These are phyloP conservation scores for Cirrhinus mrigala DNA, from an alignment of 2,797 vertebrate species.

Conservation along the genomic window DNA sequence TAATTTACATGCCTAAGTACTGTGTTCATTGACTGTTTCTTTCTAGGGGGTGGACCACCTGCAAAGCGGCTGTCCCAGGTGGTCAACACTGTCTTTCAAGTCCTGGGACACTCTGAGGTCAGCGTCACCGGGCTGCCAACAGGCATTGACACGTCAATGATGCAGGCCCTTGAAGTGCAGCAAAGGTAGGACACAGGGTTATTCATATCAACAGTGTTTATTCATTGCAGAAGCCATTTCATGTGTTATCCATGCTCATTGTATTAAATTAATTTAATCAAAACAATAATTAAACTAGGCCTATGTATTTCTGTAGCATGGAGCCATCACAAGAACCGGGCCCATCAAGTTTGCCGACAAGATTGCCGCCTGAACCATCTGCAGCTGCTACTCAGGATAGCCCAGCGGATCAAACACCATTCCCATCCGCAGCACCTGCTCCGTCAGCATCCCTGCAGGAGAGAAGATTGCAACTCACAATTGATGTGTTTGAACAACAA, in stretches of 20 bases:
- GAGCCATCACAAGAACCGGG: no score
- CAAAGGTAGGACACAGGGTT: constrained; percentile 36
- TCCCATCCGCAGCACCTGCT: neutral
- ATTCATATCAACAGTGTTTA: constrained; percentile 30
- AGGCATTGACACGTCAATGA: constrained; percentile 35
- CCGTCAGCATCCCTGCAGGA: constrained; percentile 26
- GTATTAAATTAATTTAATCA: no score
- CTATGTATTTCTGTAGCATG: no score
- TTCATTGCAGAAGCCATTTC: constrained; percentile 28
- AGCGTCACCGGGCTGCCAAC: constrained; percentile 18
- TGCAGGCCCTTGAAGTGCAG: constrained; percentile 27
- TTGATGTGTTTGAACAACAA: constrained; percentile 30
- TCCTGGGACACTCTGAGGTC: no score
- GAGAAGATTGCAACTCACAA: constrained; percentile 31
- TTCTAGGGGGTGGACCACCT: constrained; percentile 12
- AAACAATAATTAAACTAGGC: no score
- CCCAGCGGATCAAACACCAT: no score
- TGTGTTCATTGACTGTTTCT: constrained; percentile 31
- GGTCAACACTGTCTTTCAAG: neutral
- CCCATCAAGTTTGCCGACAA: no score
- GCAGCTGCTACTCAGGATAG: no score
- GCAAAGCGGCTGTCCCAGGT: constrained; percentile 33
- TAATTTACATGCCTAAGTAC: constrained; percentile 36
- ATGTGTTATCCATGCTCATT: no score
- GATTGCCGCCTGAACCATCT: no score